phyloP scores from a whole-genome alignment of 1,140 invertebrate species.

The Sinonovacula constricta region DNA sequence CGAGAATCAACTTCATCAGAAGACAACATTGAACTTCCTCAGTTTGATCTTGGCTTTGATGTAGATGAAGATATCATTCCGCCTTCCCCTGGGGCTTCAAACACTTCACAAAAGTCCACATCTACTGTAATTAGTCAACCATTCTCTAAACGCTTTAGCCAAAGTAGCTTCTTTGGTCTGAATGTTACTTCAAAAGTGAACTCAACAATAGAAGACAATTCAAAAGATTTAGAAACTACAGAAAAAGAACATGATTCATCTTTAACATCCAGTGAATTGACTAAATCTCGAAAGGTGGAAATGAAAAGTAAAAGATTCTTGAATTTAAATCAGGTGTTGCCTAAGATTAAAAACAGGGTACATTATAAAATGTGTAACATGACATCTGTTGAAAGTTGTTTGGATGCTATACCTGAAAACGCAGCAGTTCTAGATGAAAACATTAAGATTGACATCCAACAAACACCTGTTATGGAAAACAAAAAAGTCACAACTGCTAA shows the following conservation, averaged over 20 bases:
- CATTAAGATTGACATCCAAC: no score
- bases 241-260: no score
- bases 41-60: slow-evolving; percentile 50
- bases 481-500: no score
- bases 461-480: no score
- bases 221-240: not conserved
- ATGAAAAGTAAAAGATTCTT: no score
- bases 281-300: no score
- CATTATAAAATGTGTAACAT: no score
- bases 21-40: slow-evolving; percentile 31
- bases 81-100: slow-evolving; percentile 31
- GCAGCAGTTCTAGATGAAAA: no score
- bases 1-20: slow-evolving; percentile 22
- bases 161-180: not conserved
- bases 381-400: no score
- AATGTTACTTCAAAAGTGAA: not conserved
- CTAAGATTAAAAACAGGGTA: no score
- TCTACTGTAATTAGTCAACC: slow-evolving; percentile 34
- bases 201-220: not conserved
- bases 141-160: slow-evolving; percentile 11
- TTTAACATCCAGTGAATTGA: not conserved
- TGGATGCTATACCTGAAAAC: no score
- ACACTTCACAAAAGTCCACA: slow-evolving; percentile 27
- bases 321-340: no score
- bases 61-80: slow-evolving; percentile 50